Evolutionary conservation across 2,797 vertebrate genomes (phyloP).

Genomic region (Octomys mimax): DNA sequence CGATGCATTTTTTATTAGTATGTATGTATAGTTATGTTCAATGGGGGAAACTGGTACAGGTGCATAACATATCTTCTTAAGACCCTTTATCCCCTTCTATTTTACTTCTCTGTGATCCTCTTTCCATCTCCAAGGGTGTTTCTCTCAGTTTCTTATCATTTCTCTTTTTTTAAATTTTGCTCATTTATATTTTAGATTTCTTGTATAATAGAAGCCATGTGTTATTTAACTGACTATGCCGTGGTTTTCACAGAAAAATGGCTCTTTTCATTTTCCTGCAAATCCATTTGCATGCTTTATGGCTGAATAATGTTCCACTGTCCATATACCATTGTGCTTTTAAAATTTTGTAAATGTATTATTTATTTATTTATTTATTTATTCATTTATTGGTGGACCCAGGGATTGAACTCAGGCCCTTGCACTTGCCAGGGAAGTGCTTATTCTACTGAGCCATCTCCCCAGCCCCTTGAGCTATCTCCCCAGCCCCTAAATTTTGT

Average conservation of each 20-base stretch:
- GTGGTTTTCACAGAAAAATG: neutral
- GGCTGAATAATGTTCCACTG: neutral
- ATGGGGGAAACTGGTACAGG: neutral
- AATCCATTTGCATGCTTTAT: neutral
- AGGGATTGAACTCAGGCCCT: too few relatives aligned
- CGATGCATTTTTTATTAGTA: conserved; percentile 35
- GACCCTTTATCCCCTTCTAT: neutral
- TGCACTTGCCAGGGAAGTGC: too few relatives aligned
- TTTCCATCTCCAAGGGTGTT: neutral
- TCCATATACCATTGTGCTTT: neutral
- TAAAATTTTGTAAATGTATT: conserved; percentile 27
- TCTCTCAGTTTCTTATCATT: neutral
- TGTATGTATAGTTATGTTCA: neutral
- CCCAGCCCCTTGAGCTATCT: too few relatives aligned
- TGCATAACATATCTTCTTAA: neutral
- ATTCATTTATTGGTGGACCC: too few relatives aligned
- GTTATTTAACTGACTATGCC: neutral
- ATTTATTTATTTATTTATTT: too few relatives aligned
- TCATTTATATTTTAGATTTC: neutral
- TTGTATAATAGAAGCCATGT: neutral
- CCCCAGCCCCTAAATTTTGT: neutral
- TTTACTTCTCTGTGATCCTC: neutral
- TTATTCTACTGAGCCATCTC: too few relatives aligned
- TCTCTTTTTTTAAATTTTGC: neutral
- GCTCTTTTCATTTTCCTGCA: neutral